Evolutionary conservation across 2,888 invertebrate genomes (phyloP).

Genomic region (Miltochrista miniata): DNA sequence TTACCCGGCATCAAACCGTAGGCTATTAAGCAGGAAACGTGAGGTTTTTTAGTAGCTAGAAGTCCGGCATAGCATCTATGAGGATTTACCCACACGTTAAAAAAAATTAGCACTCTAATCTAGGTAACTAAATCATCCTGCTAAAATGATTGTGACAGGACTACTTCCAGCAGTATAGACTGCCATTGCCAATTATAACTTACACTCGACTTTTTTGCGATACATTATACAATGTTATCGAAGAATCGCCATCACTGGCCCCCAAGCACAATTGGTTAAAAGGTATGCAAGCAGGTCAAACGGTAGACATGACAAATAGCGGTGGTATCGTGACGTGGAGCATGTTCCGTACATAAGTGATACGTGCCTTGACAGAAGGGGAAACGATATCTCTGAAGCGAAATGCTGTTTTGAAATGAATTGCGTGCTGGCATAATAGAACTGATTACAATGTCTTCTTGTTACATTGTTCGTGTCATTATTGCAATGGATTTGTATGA

Average conservation of each 20-base stretch:
- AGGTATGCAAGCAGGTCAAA: conserved; percentile 37
- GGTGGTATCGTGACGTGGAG: conserved; percentile 9
- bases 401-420: conserved; percentile 9
- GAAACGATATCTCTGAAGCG: conserved; percentile 9
- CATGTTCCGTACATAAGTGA: conserved; percentile 5
- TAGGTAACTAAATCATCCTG: no score
- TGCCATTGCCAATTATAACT: no score
- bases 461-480: not conserved
- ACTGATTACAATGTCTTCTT: conserved; percentile 2
- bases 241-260: conserved; percentile 4
- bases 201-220: not conserved
- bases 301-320: conserved; percentile 33
- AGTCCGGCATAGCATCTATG: no score
- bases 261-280: conserved; percentile 13
- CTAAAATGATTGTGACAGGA: no score
- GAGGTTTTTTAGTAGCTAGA: no score
- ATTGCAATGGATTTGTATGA: no score
- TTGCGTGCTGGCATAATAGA: conserved; percentile 3
- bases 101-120: no score
- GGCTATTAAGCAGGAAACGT: no score
- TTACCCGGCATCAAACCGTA: no score
- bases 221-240: not conserved
- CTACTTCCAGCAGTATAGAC: no score
- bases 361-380: conserved; percentile 12
- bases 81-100: no score